These are phyloP conservation scores for Falco cherrug DNA, from an alignment of 2,797 vertebrate species.

Conservation along the genomic window DNA sequence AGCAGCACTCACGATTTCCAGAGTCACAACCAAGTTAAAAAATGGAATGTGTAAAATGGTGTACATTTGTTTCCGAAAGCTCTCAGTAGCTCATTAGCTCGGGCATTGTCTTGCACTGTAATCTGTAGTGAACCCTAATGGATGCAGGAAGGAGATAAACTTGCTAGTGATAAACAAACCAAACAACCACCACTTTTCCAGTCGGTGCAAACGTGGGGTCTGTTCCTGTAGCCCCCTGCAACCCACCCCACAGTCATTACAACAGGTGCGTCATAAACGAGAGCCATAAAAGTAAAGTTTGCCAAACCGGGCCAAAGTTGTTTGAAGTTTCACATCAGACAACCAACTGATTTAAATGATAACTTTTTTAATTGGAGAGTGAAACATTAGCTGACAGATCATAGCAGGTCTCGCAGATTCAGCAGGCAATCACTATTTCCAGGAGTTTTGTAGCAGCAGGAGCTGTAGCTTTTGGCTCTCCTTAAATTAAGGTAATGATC, in stretches of 20 bases:
- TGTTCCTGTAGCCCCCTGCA: neutral
- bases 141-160: neutral
- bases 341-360: neutral
- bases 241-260: neutral
- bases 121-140: neutral
- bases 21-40: neutral
- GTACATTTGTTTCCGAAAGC: neutral
- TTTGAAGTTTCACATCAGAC: neutral
- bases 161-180: neutral
- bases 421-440: neutral
- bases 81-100: neutral
- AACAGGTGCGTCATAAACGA: neutral
- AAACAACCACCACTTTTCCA: neutral
- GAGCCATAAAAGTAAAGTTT: neutral
- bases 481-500: neutral
- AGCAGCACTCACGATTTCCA: neutral
- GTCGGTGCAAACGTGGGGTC: neutral
- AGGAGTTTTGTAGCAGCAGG: neutral
- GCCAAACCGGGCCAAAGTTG: neutral
- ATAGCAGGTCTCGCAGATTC: neutral
- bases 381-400: neutral
- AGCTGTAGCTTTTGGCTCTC: neutral
- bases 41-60: neutral
- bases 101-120: neutral
- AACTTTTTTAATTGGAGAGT: neutral